Evolutionary conservation across 2,888 invertebrate genomes (phyloP), one percentile per base, ranked within the genome.

Genomic region (Thymelicus sylvestris): DNA sequence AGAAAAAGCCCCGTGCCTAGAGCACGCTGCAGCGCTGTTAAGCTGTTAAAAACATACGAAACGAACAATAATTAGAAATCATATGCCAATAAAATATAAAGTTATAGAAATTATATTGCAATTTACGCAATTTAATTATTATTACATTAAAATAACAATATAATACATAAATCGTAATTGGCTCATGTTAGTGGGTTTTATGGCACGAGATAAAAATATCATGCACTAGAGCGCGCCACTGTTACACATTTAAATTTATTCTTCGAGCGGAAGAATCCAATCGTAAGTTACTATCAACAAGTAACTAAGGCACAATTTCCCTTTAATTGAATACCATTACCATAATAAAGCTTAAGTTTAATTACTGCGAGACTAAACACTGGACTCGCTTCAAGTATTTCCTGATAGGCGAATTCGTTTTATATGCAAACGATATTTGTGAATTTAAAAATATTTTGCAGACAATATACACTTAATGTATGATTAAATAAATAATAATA

Each of bases 291-390:
- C 81, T 83, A 87, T 86, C 85, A 83, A 81, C 83, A 83, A 81
- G 81, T 81, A 83, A 83, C 82, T 81, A 80, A 80, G 79, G 83
- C 81, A 85, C 87, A 86, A 85, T 90, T 86, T 84, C 85, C 83
- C 85, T 87, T 88, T 90, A 91, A 90, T 90, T 91, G 88, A 88
- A 89, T 90, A 80, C 83, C 87, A 89, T 91, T 90, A 88, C 83
- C 85, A 86, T 86, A 86, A 85, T 86, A 85, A 88, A 89, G 86
- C 86, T 84, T 81, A 82, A 82, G 80, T 86, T 90, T 89, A 89
- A 90, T 90, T 90, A 86, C 86, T 80, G 19, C 19, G 79, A 81
- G 81, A 81, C 84, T 82, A 81, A 83, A 85, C 85, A 81, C 80
- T 74, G 79, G 76, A 77, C 76, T 78, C 77, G 78, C 74, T 81